Evolutionary conservation across 2,888 invertebrate species (phyloP).

Genomic region (Orchesella flavescens): DNA sequence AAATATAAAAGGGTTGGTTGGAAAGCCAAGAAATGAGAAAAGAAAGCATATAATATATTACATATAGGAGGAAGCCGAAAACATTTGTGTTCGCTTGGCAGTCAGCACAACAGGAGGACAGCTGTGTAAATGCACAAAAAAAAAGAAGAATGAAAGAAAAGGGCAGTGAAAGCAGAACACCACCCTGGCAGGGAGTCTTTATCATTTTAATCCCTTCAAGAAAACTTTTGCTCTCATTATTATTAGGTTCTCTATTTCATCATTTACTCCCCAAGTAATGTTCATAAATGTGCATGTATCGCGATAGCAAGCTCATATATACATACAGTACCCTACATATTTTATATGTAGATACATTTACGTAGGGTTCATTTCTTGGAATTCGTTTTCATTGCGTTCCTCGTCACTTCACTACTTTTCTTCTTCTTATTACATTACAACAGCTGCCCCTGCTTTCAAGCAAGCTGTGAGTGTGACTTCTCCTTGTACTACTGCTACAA

Average conservation of each 20-base stretch:
- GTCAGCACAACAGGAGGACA: background rate
- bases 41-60: too few relatives aligned
- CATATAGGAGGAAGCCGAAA: background rate
- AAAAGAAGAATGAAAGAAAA: background rate
- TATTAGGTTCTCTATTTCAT: constrained; percentile 28
- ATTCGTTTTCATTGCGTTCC: constrained; percentile 15
- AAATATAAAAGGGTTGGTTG: too few relatives aligned
- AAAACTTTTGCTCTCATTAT: constrained; percentile 24
- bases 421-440: background rate
- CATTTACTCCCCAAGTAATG: constrained; percentile 16
- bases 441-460: background rate
- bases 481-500: background rate
- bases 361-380: background rate
- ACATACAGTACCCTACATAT: too few relatives aligned
- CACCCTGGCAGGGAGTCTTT: constrained; percentile 14
- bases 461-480: background rate
- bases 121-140: background rate
- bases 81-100: background rate
- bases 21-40: too few relatives aligned
- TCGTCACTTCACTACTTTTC: background rate
- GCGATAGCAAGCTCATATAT: background rate
- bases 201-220: constrained; percentile 24
- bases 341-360: too few relatives aligned
- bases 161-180: constrained; percentile 15
- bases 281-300: constrained; percentile 5